Percentiles rank a stretch among this genome's conserved stretches.
Evolutionary conservation across 2,797 vertebrate species (phyloP).

Genomic region (Rhyacichthys aspro): DNA sequence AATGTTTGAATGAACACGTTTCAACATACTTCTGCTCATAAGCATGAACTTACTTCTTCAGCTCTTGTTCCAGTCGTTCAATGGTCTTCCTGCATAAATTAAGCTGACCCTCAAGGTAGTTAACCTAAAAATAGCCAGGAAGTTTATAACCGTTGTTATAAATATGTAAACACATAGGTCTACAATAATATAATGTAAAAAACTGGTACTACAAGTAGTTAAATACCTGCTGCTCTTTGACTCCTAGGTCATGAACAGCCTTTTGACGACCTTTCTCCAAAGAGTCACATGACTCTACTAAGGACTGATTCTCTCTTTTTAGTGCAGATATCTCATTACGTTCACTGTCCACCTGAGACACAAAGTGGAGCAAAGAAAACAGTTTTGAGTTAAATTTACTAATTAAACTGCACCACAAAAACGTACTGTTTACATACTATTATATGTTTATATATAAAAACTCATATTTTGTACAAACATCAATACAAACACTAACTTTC

Average conservation of each 20-base stretch:
- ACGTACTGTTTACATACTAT: neutral
- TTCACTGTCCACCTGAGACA: conserved; percentile 86
- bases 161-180: neutral
- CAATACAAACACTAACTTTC: conserved; percentile 79
- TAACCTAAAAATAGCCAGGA: conserved; percentile 61
- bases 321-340: conserved; percentile 84
- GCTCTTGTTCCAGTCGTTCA: conserved; percentile 90
- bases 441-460: neutral
- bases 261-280: conserved; percentile 90
- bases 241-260: conserved; percentile 85
- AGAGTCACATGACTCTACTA: conserved; percentile 89
- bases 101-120: conserved; percentile 89
- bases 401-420: neutral
- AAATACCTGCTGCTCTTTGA: conserved; percentile 88
- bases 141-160: neutral
- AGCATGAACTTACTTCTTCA: conserved; percentile 84
- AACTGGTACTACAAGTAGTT: no score
- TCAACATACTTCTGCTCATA: no score
- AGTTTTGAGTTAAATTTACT: neutral
- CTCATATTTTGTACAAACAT: neutral
- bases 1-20: no score
- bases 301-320: conserved; percentile 90
- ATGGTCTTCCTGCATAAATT: conserved; percentile 86
- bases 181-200: neutral
- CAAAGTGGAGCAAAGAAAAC: neutral